phyloP scores from a whole-genome alignment of 2,888 invertebrate genomes.

The Amiota minor region DNA sequence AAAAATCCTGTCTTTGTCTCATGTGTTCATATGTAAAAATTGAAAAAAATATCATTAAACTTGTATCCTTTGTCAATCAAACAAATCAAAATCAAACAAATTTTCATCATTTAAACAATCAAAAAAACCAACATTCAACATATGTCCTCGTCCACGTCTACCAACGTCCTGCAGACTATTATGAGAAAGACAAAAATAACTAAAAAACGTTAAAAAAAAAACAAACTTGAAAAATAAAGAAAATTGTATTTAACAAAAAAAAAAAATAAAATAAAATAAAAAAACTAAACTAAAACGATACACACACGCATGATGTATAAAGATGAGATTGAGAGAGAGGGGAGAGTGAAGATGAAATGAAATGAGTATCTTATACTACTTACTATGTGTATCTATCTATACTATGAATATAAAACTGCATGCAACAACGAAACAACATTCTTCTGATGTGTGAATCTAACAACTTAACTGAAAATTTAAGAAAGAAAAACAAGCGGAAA shows the following conservation, averaged over 20 bases:
- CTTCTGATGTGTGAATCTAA: background rate
- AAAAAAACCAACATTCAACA: background rate
- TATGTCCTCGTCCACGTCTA: background rate
- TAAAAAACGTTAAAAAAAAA: conserved; percentile 4
- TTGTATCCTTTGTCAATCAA: conserved; percentile 37
- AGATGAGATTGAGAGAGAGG: no score
- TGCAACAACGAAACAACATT: no score
- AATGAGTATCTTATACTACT: background rate
- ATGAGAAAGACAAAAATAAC: conserved; percentile 16
- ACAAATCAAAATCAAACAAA: conserved; percentile 20
- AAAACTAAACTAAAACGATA: no score
- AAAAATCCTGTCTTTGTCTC: conserved; percentile 35
- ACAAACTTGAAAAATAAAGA: background rate
- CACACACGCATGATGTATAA: no score
- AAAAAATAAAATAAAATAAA: no score
- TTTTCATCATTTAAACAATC: conserved; percentile 2
- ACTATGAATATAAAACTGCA: background rate
- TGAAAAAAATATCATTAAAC: conserved; percentile 50
- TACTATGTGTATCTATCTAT: conserved; percentile 5
- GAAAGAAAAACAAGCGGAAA: background rate
- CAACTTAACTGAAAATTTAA: background rate
- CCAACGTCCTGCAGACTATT: background rate
- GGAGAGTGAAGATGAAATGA: background rate
- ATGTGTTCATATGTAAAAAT: conserved; percentile 18
- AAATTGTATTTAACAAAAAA: no score